Evolutionary conservation across 2,888 invertebrate genomes (phyloP), one percentile per base, ranked within the genome.

Genomic region (Galerucella calmariensis): DNA sequence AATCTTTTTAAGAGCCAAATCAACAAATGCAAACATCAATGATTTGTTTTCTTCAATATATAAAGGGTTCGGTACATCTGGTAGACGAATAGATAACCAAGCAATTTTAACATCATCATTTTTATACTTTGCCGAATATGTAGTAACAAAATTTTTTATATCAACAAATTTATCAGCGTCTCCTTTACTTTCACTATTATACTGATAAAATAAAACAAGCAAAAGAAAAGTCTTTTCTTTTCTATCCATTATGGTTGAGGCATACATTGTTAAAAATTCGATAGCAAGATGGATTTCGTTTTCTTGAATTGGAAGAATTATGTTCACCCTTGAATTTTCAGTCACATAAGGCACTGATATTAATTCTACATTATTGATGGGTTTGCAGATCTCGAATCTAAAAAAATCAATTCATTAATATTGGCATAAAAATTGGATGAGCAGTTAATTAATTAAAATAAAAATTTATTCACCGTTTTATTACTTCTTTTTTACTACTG

Each of bases 261-360:
- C 92, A 86, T 95, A 97, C 73, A 92, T 90, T 48, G 90, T 90
- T 69, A 97, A 89, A 87, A 97, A 95, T 44, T 89, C 88, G 27
- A 90, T 85, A 4, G 92, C 92, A 69, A 91, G 90, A 2, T 88
- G 85, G 35, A 88, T 87, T 81, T 90, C 89, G 73, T 86, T 85
- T 82, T 91, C 88, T 83, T 91, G 90, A 4, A 95, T 89, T 0
- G 94, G 92, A 78, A 97, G 87, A 80, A 98, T 87, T 78, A 97
- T 89, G 74, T 93, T 92, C 5, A 98, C 91, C 79, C 95, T 90
- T 8, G 94, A 93, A 87, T 94, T 95, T 90, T 99, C 98, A 0
- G 98, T 98, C 1, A 98, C 98, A 88, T 98, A 98, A 0, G 97
- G 98, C 85, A 97, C 95, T 1, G 95, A 94, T 56, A 97, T 91